These are phyloP conservation scores for Sander lucioperca DNA, from an alignment of 2,113 vertebrate genomes.

Conservation along the genomic window DNA sequence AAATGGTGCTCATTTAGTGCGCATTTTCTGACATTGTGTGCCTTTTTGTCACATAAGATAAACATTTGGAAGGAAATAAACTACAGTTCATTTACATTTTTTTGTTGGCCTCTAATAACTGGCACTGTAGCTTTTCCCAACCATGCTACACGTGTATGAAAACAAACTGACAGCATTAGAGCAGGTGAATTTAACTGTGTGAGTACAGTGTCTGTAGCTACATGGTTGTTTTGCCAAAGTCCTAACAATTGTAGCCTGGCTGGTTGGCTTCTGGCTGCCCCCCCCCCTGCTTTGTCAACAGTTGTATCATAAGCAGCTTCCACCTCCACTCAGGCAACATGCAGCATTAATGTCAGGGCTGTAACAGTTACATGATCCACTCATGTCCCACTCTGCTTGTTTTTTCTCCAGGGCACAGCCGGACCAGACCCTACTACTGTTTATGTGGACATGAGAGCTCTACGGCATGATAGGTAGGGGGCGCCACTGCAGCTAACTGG, in stretches of 20 bases:
- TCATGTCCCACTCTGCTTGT: slow-evolving; percentile 34
- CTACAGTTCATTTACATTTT: neutral
- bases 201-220: slow-evolving; percentile 30
- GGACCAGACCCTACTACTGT: slow-evolving; percentile 98
- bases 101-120: slow-evolving; percentile 1
- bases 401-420: slow-evolving; percentile 89
- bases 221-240: slow-evolving; percentile 45
- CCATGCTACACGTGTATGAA: neutral
- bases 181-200: slow-evolving; percentile 6
- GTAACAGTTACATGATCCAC: neutral
- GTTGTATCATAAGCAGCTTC: slow-evolving; percentile 60
- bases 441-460: slow-evolving; percentile 96
- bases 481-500: neutral
- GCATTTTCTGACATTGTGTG: neutral
- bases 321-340: slow-evolving; percentile 45
- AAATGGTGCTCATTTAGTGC: neutral
- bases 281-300: slow-evolving; percentile 63
- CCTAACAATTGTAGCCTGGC: slow-evolving; percentile 60
- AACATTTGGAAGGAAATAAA: neutral
- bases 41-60: neutral
- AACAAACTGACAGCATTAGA: slow-evolving; percentile 15
- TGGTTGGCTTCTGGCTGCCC: slow-evolving; percentile 77
- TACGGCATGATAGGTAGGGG: slow-evolving; percentile 93
- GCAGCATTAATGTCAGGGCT: neutral
- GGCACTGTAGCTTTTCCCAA: neutral